Conservation (phyloP, 2,113 vertebrate genomes). For the Telmatochromis bifrenatus region DNA sequence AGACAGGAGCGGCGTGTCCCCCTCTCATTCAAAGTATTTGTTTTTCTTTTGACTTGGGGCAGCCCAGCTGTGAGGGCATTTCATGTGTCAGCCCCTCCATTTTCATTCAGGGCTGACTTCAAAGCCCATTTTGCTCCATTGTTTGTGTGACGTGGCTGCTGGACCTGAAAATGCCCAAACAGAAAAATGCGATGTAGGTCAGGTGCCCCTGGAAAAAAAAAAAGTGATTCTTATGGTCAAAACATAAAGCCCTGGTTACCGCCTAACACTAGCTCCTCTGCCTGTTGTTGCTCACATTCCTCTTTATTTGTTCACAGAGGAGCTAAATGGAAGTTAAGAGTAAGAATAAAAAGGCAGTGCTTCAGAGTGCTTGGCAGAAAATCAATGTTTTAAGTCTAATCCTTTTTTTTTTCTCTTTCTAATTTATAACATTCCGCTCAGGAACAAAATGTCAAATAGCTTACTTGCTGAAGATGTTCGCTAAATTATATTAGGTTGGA, state of each 20-base stretch:
- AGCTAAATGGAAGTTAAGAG: background rate
- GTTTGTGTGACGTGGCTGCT: conserved; percentile 85
- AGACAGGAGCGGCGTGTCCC: conserved; percentile 87
- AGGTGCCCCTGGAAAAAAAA: conserved; percentile 78
- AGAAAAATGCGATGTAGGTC: conserved; percentile 95
- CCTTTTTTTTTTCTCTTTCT: background rate
- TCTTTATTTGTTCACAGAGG: conserved; percentile 18
- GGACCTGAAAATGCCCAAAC: conserved; percentile 91
- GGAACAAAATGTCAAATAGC: conserved; percentile 8
- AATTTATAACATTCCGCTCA: background rate
- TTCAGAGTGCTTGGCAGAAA: background rate
- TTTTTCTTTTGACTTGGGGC: conserved; percentile 88
- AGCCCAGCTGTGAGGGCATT: conserved; percentile 77
- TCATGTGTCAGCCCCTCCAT: conserved; percentile 77
- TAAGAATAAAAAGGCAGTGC: background rate
- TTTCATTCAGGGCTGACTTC: conserved; percentile 85
- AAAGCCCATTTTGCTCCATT: conserved; percentile 88
- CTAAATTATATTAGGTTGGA: background rate
- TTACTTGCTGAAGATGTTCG: background rate
- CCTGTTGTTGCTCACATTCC: background rate
- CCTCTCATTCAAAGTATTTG: conserved; percentile 88
- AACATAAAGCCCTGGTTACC: conserved; percentile 83
- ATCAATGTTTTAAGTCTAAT: conserved; percentile 13
- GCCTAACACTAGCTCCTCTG: conserved; percentile 37
- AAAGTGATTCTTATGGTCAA: conserved; percentile 80